Evolutionary conservation across 2,888 invertebrate species (phyloP).

Genomic region (Morpho achilles): DNA sequence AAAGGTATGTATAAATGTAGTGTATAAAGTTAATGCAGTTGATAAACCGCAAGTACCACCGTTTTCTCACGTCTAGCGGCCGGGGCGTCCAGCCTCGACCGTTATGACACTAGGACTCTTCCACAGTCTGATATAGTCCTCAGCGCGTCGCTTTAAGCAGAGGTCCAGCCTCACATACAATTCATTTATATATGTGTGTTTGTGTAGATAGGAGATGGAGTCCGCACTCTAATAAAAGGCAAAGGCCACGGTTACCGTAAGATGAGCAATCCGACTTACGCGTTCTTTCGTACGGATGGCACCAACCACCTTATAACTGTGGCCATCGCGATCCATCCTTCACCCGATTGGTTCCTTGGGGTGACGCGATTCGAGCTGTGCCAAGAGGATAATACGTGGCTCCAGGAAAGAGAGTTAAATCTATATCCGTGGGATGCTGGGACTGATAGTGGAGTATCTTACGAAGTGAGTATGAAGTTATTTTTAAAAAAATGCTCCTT

Average conservation of each 20-base stretch:
- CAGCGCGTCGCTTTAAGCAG: too few species aligned
- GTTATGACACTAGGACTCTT: too few species aligned
- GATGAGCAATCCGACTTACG: slow-evolving; percentile 56
- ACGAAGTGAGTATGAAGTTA: slow-evolving; percentile 80
- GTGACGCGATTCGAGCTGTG: slow-evolving; percentile 94
- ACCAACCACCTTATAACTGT: slow-evolving; percentile 56
- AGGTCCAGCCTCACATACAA: background rate
- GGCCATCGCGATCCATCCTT: slow-evolving; percentile 53
- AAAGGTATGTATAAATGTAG: slow-evolving; percentile 39
- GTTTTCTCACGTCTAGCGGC: too few species aligned
- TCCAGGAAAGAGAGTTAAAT: slow-evolving; percentile 88
- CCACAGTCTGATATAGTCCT: too few species aligned
- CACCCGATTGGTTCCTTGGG: slow-evolving; percentile 99
- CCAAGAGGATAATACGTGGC: slow-evolving; percentile 92
- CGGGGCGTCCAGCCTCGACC: too few species aligned
- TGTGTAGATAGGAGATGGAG: slow-evolving; percentile 57
- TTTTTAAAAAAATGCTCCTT: background rate
- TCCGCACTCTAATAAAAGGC: slow-evolving; percentile 64
- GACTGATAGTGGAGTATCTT: slow-evolving; percentile 94
- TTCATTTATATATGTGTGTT: background rate
- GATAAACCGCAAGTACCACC: too few species aligned
- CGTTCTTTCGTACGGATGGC: slow-evolving; percentile 59
- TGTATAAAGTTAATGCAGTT: too few species aligned
- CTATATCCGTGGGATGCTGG: slow-evolving; percentile 98
- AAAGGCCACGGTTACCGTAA: slow-evolving; percentile 65